Conservation (phyloP, 2,888 invertebrate genomes). For the Tubulanus polymorphus region DNA sequence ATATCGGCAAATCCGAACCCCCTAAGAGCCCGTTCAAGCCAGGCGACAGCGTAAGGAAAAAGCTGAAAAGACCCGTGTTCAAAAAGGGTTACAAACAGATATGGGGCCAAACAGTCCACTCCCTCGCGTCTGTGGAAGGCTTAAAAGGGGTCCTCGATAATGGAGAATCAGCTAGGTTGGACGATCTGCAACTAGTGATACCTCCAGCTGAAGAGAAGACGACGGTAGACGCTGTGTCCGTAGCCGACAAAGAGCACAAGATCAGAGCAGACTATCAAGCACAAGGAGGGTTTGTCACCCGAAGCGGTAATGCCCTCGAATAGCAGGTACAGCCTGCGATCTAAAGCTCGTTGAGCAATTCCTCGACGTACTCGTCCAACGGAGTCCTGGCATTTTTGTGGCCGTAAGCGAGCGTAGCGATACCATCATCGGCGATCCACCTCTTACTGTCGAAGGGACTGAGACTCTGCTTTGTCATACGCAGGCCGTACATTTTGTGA, state of each 20-base stretch:
- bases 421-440: constrained; percentile 16
- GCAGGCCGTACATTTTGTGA: constrained; percentile 20
- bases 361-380: not conserved
- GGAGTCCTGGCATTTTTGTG: not conserved
- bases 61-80: not conserved
- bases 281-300: not conserved
- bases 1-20: not conserved
- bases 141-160: not conserved
- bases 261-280: not conserved
- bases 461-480: constrained; percentile 21
- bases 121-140: not conserved
- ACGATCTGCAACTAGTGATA: not conserved
- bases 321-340: not conserved
- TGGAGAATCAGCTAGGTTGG: not conserved
- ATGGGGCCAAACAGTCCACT: not conserved
- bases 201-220: not conserved
- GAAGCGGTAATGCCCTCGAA: no score
- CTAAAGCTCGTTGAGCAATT: not conserved
- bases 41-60: not conserved
- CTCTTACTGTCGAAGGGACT: constrained; percentile 23
- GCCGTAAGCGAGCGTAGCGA: constrained; percentile 10
- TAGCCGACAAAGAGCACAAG: not conserved
- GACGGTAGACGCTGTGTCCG: not conserved
- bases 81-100: constrained; percentile 1
- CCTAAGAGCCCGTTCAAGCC: not conserved